Evolutionary conservation across 2,797 vertebrate species (phyloP), one percentile per base, ranked within the genome.

Genomic region (Menidia menidia): DNA sequence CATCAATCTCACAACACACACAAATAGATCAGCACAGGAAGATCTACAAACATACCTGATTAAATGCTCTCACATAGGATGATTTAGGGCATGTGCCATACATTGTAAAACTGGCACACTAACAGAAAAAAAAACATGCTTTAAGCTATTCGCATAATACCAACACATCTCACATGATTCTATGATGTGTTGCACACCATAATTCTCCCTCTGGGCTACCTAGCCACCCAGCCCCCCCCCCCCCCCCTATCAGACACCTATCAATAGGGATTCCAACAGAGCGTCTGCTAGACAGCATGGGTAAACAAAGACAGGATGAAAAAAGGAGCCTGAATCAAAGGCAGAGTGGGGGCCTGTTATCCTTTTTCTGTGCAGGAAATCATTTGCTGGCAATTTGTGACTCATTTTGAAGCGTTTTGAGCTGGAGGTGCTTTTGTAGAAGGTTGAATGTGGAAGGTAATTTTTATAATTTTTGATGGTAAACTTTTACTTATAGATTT

Each of bases 201-300:
- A 33, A 48, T 73, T 84, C 70, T 64, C 78, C 83, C 89, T 72
- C 59, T 44, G 83, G 82, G 87, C 91, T 82, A 73, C 78, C 85
- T 77, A 70, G 74, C 82, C 80, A 80, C 64, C 89, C 58, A 13
- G 81, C 86, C 90, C 91, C 83, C 88, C 81, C 89, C 57, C 12
- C 81, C 86, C 90, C 91, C 83, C 88, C 81, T 8, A 87, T 89
- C 84, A 89, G 91, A 91, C 85, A 92, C 88, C 82, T 94, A 94
- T 95, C 96, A 96, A 95, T 93, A 94, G 82, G 85, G 90, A 95
- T 92, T 93, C 92, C 93, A 92, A 84, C 85, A 85, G 89, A 80
- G 93, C 35, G 83, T 76, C 87, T 82, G 79, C 87, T 85, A 89
- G 87, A 94, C 88, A 77, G 88, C 89, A 86, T 8, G 78, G 85